Evolutionary conservation across 2,888 invertebrate species (phyloP).

Genomic region (Ptychoptera albimana): DNA sequence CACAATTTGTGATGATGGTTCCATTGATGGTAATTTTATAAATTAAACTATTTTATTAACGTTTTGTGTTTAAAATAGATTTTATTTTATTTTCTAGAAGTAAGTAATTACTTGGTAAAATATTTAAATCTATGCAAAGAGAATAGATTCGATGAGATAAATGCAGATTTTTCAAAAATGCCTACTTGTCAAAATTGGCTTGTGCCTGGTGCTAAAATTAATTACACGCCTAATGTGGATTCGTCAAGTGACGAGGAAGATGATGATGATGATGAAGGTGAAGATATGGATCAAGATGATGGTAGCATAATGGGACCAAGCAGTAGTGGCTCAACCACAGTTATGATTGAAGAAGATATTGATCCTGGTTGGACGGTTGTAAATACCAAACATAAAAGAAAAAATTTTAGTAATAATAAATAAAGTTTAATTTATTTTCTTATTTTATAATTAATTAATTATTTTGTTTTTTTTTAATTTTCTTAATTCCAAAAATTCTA

Average conservation of each 20-base stretch:
- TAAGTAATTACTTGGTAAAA: conserved; percentile 37
- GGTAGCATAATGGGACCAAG: not conserved
- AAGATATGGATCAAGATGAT: conserved; percentile 19
- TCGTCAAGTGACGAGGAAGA: conserved; percentile 30
- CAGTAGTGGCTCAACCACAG: conserved; percentile 19
- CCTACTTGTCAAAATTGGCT: conserved; percentile 44
- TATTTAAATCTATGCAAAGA: conserved; percentile 39
- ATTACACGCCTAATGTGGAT: conserved; percentile 11
- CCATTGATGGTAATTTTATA: conserved; percentile 40
- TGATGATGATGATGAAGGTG: conserved; percentile 21
- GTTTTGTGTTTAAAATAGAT: not conserved
- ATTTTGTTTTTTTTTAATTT: no score
- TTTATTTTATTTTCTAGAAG: conserved; percentile 30
- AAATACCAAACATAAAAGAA: conserved; percentile 35
- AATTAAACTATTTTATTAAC: not conserved
- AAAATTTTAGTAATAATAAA: no score
- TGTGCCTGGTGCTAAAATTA: conserved; percentile 33
- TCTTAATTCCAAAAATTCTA: no score
- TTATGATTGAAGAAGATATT: conserved; percentile 18
- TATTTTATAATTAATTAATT: no score
- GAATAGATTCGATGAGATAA: conserved; percentile 38
- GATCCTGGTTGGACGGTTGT: conserved; percentile 56
- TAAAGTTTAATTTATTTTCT: no score
- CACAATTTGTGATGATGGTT: conserved; percentile 54
- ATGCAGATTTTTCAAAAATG: conserved; percentile 39